A percentile compares a stretch with the other conserved stretches of the same genome.
Conservation (phyloP, 2,113 vertebrate genomes). For the Pituophis catenifer region DNA sequence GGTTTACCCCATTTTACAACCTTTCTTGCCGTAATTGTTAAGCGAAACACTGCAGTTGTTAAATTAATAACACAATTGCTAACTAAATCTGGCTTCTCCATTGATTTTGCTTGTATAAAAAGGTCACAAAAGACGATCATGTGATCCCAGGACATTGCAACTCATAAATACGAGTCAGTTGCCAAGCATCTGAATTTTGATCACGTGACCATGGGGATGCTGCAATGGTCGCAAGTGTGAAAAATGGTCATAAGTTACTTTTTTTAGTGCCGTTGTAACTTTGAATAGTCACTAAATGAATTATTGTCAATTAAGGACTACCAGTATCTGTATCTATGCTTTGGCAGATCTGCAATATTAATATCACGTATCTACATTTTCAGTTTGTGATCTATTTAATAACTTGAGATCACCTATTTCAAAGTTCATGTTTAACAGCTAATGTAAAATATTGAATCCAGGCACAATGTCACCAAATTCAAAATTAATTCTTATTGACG, state of each 20-base stretch:
- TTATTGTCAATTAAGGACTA: background rate
- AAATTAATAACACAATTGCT: too few relatives aligned
- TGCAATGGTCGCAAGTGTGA: background rate
- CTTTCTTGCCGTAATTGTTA: too few relatives aligned
- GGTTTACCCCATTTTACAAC: too few relatives aligned
- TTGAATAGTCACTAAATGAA: background rate
- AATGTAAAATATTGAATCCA: background rate
- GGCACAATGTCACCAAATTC: background rate
- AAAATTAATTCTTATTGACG: fast-evolving
- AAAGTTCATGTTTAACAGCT: background rate
- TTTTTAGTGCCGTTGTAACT: background rate
- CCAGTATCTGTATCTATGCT: background rate
- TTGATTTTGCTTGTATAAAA: background rate
- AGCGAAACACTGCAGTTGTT: too few relatives aligned
- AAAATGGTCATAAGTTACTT: background rate
- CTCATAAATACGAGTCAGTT: background rate
- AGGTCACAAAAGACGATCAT: background rate
- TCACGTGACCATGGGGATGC: background rate
- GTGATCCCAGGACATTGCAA: background rate
- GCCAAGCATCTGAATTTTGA: background rate
- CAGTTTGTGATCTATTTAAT: background rate
- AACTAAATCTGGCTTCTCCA: too few relatives aligned
- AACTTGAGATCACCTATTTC: background rate
- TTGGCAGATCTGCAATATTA: background rate
- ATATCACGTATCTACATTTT: background rate